These are phyloP conservation scores for Synergus laeviventris DNA, from an alignment of 2,888 invertebrate genomes.

Conservation along the genomic window DNA sequence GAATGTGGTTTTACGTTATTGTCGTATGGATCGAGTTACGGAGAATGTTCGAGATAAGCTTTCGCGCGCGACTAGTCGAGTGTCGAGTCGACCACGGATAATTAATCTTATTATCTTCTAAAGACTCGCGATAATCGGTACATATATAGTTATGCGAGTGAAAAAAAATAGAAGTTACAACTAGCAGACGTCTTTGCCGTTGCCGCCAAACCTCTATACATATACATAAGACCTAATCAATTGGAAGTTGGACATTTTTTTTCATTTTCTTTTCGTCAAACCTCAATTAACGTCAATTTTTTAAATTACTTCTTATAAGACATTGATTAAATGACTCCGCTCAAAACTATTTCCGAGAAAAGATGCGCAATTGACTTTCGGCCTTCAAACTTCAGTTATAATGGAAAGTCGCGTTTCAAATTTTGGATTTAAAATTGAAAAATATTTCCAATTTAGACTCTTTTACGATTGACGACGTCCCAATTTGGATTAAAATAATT, in stretches of 20 bases:
- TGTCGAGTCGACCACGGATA: conserved; percentile 1
- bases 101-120: conserved; percentile 27
- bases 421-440: too few relatives aligned
- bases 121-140: not conserved
- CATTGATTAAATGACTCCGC: not conserved
- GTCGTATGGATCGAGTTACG: conserved; percentile 2
- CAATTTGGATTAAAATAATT: too few relatives aligned
- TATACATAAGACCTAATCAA: not conserved
- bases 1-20: not conserved
- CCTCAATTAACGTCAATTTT: not conserved
- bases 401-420: too few relatives aligned
- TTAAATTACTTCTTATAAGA: not conserved
- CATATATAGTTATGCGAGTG: not conserved
- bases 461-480: too few relatives aligned
- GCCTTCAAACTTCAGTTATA: too few relatives aligned
- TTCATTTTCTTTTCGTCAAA: not conserved
- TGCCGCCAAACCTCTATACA: conserved; percentile 15
- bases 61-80: conserved; percentile 14
- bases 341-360: too few relatives aligned
- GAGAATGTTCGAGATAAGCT: conserved; percentile 11
- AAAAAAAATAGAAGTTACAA: not conserved
- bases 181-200: conserved; percentile 28
- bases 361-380: too few relatives aligned
- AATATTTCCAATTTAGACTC: too few relatives aligned
- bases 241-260: not conserved